Evolutionary conservation across 1,140 invertebrate species (phyloP).

Genomic region (Archivesica marissinica): DNA sequence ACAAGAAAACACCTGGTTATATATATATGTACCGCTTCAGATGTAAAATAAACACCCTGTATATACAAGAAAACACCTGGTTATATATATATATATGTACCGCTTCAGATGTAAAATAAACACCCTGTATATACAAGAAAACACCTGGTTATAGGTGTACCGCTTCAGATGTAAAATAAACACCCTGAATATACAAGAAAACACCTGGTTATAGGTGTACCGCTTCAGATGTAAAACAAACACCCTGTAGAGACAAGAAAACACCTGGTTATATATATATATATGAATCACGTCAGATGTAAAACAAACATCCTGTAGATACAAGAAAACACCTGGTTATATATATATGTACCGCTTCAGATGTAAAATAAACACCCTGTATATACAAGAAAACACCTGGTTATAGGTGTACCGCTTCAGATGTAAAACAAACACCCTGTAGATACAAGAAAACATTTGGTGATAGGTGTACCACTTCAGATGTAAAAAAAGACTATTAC

Average conservation of each 20-base stretch:
- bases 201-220: too few species aligned
- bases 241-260: conserved; percentile 68
- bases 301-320: conserved; percentile 79
- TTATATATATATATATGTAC: too few species aligned
- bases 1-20: conserved; percentile 64
- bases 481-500: not conserved
- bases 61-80: too few species aligned
- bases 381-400: conserved; percentile 53
- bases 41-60: conserved; percentile 80
- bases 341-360: too few species aligned
- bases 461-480: too few species aligned
- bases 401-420: conserved; percentile 79
- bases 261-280: conserved; percentile 73
- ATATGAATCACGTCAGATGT: conserved; percentile 81
- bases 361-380: not conserved
- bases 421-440: conserved; percentile 80
- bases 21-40: conserved; percentile 80
- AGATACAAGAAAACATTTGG: too few species aligned
- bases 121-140: too few species aligned
- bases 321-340: too few species aligned
- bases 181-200: conserved; percentile 76
- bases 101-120: conserved; percentile 1
- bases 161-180: conserved; percentile 81
- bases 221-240: conserved; percentile 2
- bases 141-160: conserved; percentile 73